Percentiles rank a stretch among this genome's conserved stretches.
Evolutionary conservation across 2,113 vertebrate species (phyloP).

Genomic region (Coryphaenoides rupestris): DNA sequence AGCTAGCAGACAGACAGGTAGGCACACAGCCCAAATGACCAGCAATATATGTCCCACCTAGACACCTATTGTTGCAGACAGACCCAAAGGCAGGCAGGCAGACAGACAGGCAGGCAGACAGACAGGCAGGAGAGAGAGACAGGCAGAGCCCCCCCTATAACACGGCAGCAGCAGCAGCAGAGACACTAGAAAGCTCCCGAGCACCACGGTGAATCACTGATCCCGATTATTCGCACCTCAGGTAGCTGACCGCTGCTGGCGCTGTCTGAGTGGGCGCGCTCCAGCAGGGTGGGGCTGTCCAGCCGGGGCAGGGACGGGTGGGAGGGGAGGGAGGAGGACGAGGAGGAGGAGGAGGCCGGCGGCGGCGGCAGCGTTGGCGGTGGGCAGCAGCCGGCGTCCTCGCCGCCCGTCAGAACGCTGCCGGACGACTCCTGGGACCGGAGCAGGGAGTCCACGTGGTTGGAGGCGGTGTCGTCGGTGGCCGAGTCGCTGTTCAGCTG

Average conservation of each 20-base stretch:
- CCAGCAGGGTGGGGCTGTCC: constrained; percentile 83
- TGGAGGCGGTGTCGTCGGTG: constrained; percentile 80
- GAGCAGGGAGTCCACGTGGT: constrained; percentile 84
- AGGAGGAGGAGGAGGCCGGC: too few relatives aligned
- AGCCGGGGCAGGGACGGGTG: constrained; percentile 70
- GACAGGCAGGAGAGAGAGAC: constrained; percentile 9
- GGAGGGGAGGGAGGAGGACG: constrained; percentile 54
- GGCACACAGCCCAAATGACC: background rate
- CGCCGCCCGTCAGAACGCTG: constrained; percentile 80
- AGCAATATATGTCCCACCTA: background rate
- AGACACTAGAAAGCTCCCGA: constrained; percentile 82
- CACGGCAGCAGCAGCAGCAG: constrained; percentile 28
- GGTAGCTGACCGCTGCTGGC: constrained; percentile 96
- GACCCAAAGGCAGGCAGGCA: too few relatives aligned
- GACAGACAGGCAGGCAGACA: too few relatives aligned
- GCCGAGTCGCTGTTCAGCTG: constrained; percentile 88
- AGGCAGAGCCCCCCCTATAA: constrained; percentile 14
- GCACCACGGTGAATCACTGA: constrained; percentile 81
- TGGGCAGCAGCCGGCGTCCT: constrained; percentile 76
- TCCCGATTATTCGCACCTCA: constrained; percentile 92
- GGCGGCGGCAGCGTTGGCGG: too few relatives aligned
- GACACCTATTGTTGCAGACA: background rate
- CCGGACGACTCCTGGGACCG: constrained; percentile 90
- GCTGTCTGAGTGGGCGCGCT: constrained; percentile 89
- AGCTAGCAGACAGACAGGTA: background rate